Base-by-base conservation (phyloP, 2,113 vertebrate species). In the Piaya cayana region DNA sequence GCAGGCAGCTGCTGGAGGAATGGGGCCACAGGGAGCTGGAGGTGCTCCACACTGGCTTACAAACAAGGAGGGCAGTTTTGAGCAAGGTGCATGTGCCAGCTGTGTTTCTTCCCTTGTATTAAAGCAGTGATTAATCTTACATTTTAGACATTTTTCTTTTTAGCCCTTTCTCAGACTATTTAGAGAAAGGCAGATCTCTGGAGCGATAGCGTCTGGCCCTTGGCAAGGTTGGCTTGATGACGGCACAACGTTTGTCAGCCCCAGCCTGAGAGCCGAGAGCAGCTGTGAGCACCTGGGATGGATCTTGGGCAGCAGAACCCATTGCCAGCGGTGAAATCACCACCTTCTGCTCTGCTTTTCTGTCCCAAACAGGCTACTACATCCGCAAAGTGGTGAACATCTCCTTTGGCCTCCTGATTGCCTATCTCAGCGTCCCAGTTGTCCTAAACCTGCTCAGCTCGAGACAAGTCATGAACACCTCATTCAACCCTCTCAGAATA, bases 401-500 rank as follows among this genome's bases (percentile, higher is more conserved):
- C 36, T 97, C 97, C 12, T 72, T 99, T 67, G 99, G 98, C 4
- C 4, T 99, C 75, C 98, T 99, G 75, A 97, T 99, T 13, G 93
- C 97, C 83, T 99, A 86, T 93, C 98, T 99, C 92, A 99, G 99
- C 70, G 4, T 99, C 47, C 99, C 99, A 0, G 99, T 99, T 78
- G 94, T 99, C 79, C 69, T 98, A 76, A 99, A 99, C 97, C 96
- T 99, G 81, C 92, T 99, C 45, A 99, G 96, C 72, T 96, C 99
- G 89, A 97, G 42, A 29, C 99, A 99, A 96, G 90, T 99, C 95
- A 99, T 99, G 99, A 99, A 99, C 97, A 98, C 98, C 5, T 99
- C 99, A 2, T 99, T 99, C 90, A 98, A 98, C 96, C 96, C 99
- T 0, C 98, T 99, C 62, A 90, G 99, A 32, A 99, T 99, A 5